Evolutionary conservation across 2,888 invertebrate genomes (phyloP), one percentile per base, ranked within the genome.

Genomic region (Conchocele bisecta): DNA sequence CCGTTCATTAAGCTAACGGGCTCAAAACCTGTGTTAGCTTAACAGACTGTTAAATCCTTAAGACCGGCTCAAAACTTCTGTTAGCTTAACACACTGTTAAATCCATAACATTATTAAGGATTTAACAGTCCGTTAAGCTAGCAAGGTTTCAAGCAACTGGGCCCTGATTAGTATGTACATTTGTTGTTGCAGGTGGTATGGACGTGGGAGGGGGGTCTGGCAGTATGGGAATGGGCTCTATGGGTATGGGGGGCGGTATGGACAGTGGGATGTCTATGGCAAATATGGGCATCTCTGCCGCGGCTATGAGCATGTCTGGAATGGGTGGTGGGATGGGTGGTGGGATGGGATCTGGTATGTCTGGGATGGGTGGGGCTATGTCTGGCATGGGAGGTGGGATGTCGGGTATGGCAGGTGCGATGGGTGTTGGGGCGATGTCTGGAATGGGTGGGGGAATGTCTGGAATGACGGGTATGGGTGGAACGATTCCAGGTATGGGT

Each of bases 281-380:
- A n/a, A 51, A 35, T 51, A 51, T 33, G 33, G 83, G 51, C 13
- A 64, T 64, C 56, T 58, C 54, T 9, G 22, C 35, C 13, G 64
- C 67, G 70, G 61, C 29, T 13, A 42, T 46, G 13, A 35, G 51
- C 20, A 51, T 46, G 46, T 51, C 56, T 26, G 50, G 67, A 17
- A 77, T 83, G 83, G 76, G 79, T 11, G 61, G 68, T 4, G 72
- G 75, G 6, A 64, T 81, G 68, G 70, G 73, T 6, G 66, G 75
- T 33, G 66, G 66, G 2, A 68, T 64, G 33, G 73, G 71, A 3
- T 17, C 69, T 9, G 72, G 81, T 7, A 82, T 82, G 79, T 78
- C 73, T 7, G 46, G 42, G 33, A 44, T 56, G 41, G 68, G 68
- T n/a, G 72, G 44, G 35, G 73, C 63, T 28, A 68, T 65, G 58